Conservation (phyloP, 2,888 invertebrate genomes). For the Pyrgus malvae region DNA sequence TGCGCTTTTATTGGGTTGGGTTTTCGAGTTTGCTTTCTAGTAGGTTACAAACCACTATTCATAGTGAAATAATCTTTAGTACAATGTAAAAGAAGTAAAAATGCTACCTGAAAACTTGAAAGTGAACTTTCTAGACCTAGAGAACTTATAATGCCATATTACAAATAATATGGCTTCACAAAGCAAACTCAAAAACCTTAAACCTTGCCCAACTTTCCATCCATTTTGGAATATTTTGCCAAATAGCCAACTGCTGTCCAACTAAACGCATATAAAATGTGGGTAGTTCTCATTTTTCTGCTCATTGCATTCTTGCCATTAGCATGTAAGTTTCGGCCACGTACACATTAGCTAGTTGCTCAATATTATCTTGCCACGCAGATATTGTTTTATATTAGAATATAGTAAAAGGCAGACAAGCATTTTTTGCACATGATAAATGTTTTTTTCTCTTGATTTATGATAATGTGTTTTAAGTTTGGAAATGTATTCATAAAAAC, state of each 20-base stretch:
- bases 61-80: no score
- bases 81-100: no score
- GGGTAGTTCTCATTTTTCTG: conserved; percentile 38
- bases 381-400: conserved; percentile 13
- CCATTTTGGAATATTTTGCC: conserved; percentile 26
- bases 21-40: background rate
- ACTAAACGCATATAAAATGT: conserved; percentile 6
- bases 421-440: background rate
- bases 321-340: conserved; percentile 46
- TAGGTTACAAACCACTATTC: no score
- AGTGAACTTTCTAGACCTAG: no score
- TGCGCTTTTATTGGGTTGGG: conserved; percentile 17
- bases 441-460: conserved; percentile 2
- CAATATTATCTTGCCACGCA: conserved; percentile 43
- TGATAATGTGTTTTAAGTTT: no score
- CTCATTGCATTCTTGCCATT: conserved; percentile 59
- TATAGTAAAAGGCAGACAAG: background rate
- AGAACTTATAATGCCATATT: no score
- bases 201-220: conserved; percentile 15
- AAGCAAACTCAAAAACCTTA: conserved; percentile 2
- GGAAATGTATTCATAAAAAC: background rate
- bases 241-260: conserved; percentile 17
- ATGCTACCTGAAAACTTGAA: no score
- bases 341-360: conserved; percentile 44
- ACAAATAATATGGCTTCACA: background rate